Evolutionary conservation across 2,888 invertebrate genomes (phyloP).

Genomic region (Tuta absoluta): DNA sequence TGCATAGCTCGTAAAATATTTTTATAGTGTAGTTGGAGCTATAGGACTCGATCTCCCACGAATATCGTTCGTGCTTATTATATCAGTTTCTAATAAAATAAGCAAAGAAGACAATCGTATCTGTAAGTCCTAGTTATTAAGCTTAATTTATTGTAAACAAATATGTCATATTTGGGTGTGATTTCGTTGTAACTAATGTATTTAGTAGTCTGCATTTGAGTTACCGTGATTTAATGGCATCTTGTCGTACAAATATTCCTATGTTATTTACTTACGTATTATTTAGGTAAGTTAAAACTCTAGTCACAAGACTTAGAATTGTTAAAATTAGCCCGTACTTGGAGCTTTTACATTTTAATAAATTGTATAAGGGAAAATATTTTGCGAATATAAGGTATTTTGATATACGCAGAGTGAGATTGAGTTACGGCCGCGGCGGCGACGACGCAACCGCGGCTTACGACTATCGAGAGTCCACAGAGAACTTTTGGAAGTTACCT

Average conservation of each 20-base stretch:
- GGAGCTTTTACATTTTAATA: conserved; percentile 68
- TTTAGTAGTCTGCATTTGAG: conserved; percentile 80
- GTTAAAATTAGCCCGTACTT: conserved; percentile 71
- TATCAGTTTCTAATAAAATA: conserved; percentile 53
- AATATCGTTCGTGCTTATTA: conserved; percentile 71
- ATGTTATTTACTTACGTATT: conserved; percentile 79
- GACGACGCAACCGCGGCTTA: conserved; percentile 28
- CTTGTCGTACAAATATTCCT: conserved; percentile 82
- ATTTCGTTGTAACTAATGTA: conserved; percentile 76
- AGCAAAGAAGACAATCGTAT: conserved; percentile 60
- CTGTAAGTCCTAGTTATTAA: conserved; percentile 61
- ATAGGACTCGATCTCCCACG: conserved; percentile 76
- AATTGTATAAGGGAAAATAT: conserved; percentile 55
- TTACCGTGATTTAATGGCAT: conserved; percentile 81
- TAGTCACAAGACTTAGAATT: conserved; percentile 81
- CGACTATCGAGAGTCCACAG: conserved; percentile 27
- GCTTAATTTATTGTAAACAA: conserved; percentile 75
- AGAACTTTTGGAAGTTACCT: conserved; percentile 76
- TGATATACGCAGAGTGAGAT: conserved; percentile 61
- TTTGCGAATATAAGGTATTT: conserved; percentile 58
- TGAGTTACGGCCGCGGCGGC: conserved; percentile 30
- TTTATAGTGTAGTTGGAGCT: conserved; percentile 73
- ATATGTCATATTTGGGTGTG: conserved; percentile 71
- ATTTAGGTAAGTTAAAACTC: conserved; percentile 75
- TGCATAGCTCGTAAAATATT: conserved; percentile 73